Conservation (phyloP, 1,140 invertebrate genomes). For the Sesamia nonagrioides region DNA sequence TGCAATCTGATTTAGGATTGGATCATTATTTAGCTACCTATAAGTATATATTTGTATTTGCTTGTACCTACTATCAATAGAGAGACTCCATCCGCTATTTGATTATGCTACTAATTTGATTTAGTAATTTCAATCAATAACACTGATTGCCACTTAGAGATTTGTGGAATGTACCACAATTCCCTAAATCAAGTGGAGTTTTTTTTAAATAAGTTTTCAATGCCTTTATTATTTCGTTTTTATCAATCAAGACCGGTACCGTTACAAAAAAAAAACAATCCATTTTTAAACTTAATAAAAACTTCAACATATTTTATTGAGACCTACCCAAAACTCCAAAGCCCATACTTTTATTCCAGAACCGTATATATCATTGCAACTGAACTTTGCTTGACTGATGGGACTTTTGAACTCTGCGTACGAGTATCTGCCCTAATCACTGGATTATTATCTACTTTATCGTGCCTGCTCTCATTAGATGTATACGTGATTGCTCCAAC, state of each 20-base stretch:
- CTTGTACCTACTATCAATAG: background rate
- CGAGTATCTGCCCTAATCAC: too few relatives aligned
- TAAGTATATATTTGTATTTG: background rate
- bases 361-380: constrained; percentile 28
- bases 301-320: too few relatives aligned
- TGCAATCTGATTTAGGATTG: background rate
- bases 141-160: background rate
- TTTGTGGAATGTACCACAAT: too few relatives aligned
- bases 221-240: too few relatives aligned
- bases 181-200: too few relatives aligned
- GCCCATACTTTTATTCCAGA: background rate
- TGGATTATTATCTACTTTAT: too few relatives aligned
- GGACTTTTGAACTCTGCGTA: too few relatives aligned
- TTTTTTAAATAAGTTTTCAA: too few relatives aligned
- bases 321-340: too few relatives aligned
- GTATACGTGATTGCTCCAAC: too few relatives aligned
- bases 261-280: background rate
- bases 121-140: background rate
- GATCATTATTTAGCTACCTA: background rate
- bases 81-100: background rate
- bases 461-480: too few relatives aligned
- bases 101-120: background rate
- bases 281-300: background rate
- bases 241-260: background rate
- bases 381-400: too few relatives aligned